phyloP scores from a whole-genome alignment of 2,888 invertebrate genomes.

The Cryptophagus acutangulus region DNA sequence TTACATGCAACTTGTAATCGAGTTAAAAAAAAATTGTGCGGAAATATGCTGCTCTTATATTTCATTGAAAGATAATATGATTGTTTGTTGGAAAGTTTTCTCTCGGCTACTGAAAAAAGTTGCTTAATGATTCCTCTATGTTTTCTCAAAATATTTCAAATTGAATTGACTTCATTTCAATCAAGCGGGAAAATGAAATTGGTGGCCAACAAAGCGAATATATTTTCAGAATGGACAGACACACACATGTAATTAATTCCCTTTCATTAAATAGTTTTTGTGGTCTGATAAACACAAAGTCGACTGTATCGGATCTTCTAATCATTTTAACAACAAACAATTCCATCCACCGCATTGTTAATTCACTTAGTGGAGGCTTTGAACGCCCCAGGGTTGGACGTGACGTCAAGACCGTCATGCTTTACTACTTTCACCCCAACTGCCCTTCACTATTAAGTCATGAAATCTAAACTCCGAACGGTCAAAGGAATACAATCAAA shows the following conservation, averaged over 20 bases:
- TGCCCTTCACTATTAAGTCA: too few species aligned
- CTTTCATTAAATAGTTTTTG: constrained; percentile 1
- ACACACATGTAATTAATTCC: constrained; percentile 1
- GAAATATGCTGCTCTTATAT: constrained; percentile 6
- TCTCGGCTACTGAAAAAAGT: constrained; percentile 20
- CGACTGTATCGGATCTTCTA: constrained; percentile 17
- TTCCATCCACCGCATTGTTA: constrained; percentile 22
- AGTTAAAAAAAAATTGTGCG: constrained; percentile 8
- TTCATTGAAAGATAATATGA: constrained; percentile 20
- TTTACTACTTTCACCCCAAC: too few species aligned
- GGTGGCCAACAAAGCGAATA: not conserved
- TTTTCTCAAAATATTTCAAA: constrained; percentile 27
- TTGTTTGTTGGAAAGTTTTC: constrained; percentile 27
- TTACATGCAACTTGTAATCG: constrained; percentile 2
- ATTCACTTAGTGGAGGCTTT: constrained; percentile 22
- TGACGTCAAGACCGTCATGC: constrained; percentile 20
- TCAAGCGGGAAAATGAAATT: too few species aligned
- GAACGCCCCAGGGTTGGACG: constrained; percentile 19
- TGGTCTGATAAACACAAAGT: constrained; percentile 3
- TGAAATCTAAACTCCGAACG: too few species aligned
- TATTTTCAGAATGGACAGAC: too few species aligned
- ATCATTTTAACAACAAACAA: constrained; percentile 24
- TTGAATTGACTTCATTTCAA: constrained; percentile 21
- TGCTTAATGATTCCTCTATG: constrained; percentile 30
- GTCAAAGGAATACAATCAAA: too few species aligned